phyloP scores from a whole-genome alignment of 1,140 invertebrate species.

The Druon quercuslanigerum region DNA sequence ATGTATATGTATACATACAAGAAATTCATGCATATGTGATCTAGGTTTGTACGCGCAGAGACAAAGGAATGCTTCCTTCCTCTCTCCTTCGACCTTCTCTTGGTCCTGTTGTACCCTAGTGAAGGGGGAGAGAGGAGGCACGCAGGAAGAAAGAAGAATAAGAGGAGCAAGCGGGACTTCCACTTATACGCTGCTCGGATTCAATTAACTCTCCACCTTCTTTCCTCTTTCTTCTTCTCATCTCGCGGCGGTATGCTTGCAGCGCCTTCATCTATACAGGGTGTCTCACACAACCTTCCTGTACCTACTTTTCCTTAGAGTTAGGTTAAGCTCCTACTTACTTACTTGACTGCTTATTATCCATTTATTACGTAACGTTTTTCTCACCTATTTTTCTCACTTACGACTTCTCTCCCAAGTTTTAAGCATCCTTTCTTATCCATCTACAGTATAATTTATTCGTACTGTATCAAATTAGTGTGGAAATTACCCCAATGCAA shows the following conservation, averaged over 20 bases:
- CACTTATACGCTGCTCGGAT: conserved; percentile 76
- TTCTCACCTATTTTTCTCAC: too few relatives aligned
- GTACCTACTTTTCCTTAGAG: conserved; percentile 5
- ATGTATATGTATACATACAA: conserved; percentile 40
- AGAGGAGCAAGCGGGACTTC: conserved; percentile 66
- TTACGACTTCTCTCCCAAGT: too few relatives aligned
- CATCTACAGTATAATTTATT: too few relatives aligned
- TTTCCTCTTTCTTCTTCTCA: conserved; percentile 61
- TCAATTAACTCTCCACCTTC: conserved; percentile 76
- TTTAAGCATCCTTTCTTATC: too few relatives aligned
- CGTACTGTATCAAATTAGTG: too few relatives aligned
- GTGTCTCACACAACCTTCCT: conserved; percentile 46
- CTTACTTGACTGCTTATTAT: too few relatives aligned
- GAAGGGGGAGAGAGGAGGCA: conserved; percentile 54
- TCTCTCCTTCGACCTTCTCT: conserved; percentile 49
- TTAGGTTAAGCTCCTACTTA: conserved; percentile 1
- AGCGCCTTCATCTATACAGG: conserved; percentile 61
- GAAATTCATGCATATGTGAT: conserved; percentile 60
- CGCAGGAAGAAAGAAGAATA: conserved; percentile 70
- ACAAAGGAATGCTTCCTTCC: conserved; percentile 73
- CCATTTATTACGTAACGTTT: too few relatives aligned
- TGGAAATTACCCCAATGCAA: too few relatives aligned
- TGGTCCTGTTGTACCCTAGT: conserved; percentile 44
- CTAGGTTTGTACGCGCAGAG: conserved; percentile 68
- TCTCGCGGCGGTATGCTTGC: conserved; percentile 57